Percentiles rank a stretch among this genome's conserved stretches.
These are phyloP conservation scores for Thereuonema tuberculata DNA, from an alignment of 1,140 invertebrate species.

Conservation along the genomic window DNA sequence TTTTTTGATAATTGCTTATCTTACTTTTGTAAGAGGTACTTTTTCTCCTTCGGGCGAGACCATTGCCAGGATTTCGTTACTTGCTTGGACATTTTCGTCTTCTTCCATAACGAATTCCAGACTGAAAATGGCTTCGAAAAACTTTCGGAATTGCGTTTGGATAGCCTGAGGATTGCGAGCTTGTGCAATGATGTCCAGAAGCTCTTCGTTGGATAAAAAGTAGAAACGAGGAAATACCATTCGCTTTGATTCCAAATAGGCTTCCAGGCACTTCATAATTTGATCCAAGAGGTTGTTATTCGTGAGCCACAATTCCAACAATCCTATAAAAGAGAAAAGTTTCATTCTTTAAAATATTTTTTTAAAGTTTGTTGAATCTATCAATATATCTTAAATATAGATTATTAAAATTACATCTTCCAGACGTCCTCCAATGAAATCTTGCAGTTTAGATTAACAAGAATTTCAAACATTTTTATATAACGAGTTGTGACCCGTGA, in stretches of 20 bases:
- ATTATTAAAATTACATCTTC: no score
- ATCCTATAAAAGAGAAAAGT: slow-evolving; percentile 13
- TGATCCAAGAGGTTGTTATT: slow-evolving; percentile 63
- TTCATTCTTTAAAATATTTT: not conserved
- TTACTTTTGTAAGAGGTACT: slow-evolving; percentile 52
- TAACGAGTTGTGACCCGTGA: no score
- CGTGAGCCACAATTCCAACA: slow-evolving; percentile 53
- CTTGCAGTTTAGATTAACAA: no score
- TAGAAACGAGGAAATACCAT: slow-evolving; percentile 68
- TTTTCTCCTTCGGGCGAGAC: slow-evolving; percentile 71
- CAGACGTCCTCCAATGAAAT: no score
- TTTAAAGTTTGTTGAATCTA: no score
- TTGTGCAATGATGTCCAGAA: slow-evolving; percentile 54
- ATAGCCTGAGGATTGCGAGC: slow-evolving; percentile 72
- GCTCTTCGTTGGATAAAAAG: slow-evolving; percentile 78
- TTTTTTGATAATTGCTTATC: slow-evolving; percentile 5
- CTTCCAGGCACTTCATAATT: slow-evolving; percentile 65
- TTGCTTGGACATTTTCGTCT: slow-evolving; percentile 14
- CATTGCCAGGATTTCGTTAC: slow-evolving; percentile 64
- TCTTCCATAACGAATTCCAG: slow-evolving; percentile 51
- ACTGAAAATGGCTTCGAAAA: slow-evolving; percentile 68
- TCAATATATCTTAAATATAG: no score
- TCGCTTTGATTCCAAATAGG: slow-evolving; percentile 65
- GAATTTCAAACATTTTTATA: no score
- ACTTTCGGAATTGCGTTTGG: slow-evolving; percentile 74